Evolutionary conservation across 2,888 invertebrate species (phyloP).

Genomic region (Cenopis cana): DNA sequence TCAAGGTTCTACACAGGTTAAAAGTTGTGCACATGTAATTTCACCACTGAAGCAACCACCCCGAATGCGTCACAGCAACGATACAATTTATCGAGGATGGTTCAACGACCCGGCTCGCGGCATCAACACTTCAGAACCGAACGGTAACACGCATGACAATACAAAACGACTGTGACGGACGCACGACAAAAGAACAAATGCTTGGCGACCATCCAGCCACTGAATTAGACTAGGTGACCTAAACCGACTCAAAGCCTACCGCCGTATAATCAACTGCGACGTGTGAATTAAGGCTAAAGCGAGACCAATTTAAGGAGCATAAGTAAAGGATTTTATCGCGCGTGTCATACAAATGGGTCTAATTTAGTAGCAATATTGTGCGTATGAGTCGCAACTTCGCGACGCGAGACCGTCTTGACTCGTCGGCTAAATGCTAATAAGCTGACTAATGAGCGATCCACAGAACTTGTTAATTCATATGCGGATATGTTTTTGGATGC

Average conservation of each 20-base stretch:
- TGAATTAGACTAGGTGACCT: conserved; percentile 72
- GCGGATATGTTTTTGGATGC: conserved; percentile 9
- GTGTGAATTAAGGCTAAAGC: conserved; percentile 29
- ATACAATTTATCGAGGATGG: conserved; percentile 63
- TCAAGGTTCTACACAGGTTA: background rate
- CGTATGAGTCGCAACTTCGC: conserved; percentile 22
- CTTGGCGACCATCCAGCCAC: conserved; percentile 79
- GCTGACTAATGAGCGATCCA: conserved; percentile 39
- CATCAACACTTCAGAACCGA: conserved; percentile 56
- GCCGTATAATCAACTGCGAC: conserved; percentile 45
- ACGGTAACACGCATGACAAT: conserved; percentile 63
- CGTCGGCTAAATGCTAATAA: conserved; percentile 40
- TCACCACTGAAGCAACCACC: conserved; percentile 43
- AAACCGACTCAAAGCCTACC: conserved; percentile 52
- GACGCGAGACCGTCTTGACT: conserved; percentile 32
- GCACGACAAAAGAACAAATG: conserved; percentile 78
- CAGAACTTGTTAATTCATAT: conserved; percentile 25
- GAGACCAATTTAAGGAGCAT: conserved; percentile 36
- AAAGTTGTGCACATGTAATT: conserved; percentile 14
- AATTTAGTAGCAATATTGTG: conserved; percentile 38
- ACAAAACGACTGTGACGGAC: conserved; percentile 68
- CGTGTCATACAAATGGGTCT: conserved; percentile 39
- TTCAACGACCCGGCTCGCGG: conserved; percentile 66
- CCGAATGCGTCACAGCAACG: conserved; percentile 60
- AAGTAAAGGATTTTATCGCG: conserved; percentile 42